phyloP scores from a whole-genome alignment of 2,888 invertebrate species.

The Serrognathus titanus region DNA sequence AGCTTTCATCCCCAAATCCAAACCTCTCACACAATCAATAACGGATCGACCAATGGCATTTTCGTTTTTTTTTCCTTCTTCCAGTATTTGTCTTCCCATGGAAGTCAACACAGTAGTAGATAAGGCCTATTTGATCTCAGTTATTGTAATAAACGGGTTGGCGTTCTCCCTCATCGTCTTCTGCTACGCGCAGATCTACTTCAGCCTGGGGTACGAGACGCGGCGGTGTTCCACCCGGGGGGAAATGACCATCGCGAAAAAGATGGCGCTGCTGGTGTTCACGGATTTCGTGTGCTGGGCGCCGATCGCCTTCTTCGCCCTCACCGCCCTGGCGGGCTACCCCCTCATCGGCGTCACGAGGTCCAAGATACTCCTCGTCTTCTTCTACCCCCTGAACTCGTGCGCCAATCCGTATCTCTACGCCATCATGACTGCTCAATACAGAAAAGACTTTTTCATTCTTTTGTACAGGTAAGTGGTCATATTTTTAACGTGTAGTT shows the following conservation, averaged over 20 bases:
- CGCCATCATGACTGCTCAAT: slow-evolving; percentile 85
- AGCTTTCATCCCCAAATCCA: too few species aligned
- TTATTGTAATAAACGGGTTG: slow-evolving; percentile 73
- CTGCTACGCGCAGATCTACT: slow-evolving; percentile 84
- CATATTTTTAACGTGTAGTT: neutral
- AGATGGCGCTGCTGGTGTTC: slow-evolving; percentile 84
- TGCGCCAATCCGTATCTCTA: slow-evolving; percentile 92
- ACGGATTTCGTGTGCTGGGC: slow-evolving; percentile 84
- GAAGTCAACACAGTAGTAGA: slow-evolving; percentile 69
- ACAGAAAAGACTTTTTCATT: slow-evolving; percentile 69
- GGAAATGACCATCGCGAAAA: slow-evolving; percentile 76
- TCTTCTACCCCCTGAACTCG: slow-evolving; percentile 88
- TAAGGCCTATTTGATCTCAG: slow-evolving; percentile 67
- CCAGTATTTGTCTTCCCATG: slow-evolving; percentile 84
- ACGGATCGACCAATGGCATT: too few species aligned
- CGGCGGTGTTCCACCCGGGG: slow-evolving; percentile 55
- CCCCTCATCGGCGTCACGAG: slow-evolving; percentile 80
- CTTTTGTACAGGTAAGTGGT: slow-evolving; percentile 61
- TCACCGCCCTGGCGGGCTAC: slow-evolving; percentile 79
- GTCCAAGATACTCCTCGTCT: slow-evolving; percentile 78
- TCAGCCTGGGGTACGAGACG: slow-evolving; percentile 71
- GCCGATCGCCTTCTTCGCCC: slow-evolving; percentile 84
- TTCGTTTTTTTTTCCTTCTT: neutral
- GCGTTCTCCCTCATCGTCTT: slow-evolving; percentile 81
- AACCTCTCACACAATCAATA: too few species aligned